phyloP scores from a whole-genome alignment of 2,113 vertebrate genomes.

The Odontesthes bonariensis region DNA sequence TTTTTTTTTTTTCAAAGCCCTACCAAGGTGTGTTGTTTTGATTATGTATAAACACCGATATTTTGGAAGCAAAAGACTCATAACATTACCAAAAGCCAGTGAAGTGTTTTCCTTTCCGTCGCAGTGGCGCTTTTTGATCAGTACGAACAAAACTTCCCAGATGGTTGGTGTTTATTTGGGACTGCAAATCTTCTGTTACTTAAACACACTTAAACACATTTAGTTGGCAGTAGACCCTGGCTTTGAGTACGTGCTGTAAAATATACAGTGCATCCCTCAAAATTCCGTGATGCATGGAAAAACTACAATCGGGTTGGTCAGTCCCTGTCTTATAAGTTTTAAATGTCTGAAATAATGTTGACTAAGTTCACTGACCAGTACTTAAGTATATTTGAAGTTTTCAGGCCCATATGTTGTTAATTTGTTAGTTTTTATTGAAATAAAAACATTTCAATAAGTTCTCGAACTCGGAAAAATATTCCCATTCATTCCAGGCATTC shows the following conservation, averaged over 20 bases:
- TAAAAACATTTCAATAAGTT: too few species aligned
- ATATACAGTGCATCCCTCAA: not conserved
- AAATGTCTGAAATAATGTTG: too few species aligned
- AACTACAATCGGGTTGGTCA: not conserved
- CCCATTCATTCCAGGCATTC: too few species aligned
- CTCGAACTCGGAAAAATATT: too few species aligned
- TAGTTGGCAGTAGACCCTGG: not conserved
- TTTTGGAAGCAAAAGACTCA: constrained; percentile 31
- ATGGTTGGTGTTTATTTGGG: constrained; percentile 33
- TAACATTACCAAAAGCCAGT: constrained; percentile 28
- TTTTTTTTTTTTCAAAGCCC: constrained; percentile 10
- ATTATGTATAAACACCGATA: constrained; percentile 27
- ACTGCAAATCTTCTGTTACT: constrained; percentile 23
- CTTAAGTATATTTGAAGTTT: too few species aligned
- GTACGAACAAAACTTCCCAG: constrained; percentile 32
- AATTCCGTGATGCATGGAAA: not conserved
- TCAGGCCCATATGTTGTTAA: too few species aligned
- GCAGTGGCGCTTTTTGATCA: constrained; percentile 8
- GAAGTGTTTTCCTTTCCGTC: constrained; percentile 12
- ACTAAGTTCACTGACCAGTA: too few species aligned
- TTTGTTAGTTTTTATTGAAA: too few species aligned
- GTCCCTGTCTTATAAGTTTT: not conserved
- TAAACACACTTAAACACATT: constrained; percentile 9
- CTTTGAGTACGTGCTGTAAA: not conserved
- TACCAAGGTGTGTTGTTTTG: constrained; percentile 15